Percentiles rank a stretch among this genome's conserved stretches.
These are phyloP conservation scores for Myotis vivesi DNA, from an alignment of 2,797 vertebrate species.

Conservation along the genomic window DNA sequence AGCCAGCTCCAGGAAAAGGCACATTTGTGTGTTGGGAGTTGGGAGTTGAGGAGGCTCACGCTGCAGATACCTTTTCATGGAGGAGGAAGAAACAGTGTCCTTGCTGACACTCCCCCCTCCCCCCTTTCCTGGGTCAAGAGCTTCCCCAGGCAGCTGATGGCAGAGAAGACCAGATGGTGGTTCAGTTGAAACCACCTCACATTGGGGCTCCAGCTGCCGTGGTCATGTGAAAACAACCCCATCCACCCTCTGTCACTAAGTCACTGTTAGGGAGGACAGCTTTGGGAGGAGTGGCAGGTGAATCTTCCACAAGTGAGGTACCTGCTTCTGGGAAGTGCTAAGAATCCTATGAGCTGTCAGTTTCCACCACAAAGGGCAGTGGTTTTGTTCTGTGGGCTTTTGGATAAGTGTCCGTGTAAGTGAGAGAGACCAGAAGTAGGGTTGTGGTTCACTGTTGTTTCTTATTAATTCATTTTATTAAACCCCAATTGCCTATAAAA, in stretches of 20 bases:
- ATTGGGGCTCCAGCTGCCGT: neutral
- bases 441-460: neutral
- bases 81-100: neutral
- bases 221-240: neutral
- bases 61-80: neutral
- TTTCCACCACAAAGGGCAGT: neutral
- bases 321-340: neutral
- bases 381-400: neutral
- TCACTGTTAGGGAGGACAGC: neutral
- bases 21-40: neutral
- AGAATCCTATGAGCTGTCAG: neutral
- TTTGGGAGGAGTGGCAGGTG: neutral
- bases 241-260: neutral
- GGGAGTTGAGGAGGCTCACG: neutral
- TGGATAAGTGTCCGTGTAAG: neutral
- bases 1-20: neutral
- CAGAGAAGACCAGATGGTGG: neutral
- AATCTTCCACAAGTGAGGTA: neutral
- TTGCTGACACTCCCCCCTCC: neutral
- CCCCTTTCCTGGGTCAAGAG: neutral
- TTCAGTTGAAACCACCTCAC: neutral
- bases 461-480: slow-evolving; percentile 53
- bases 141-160: neutral
- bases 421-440: neutral
- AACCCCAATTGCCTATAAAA: neutral